Evolutionary conservation across 2,888 invertebrate species (phyloP), one percentile per base, ranked within the genome.

Genomic region (Campoplex nolae): DNA sequence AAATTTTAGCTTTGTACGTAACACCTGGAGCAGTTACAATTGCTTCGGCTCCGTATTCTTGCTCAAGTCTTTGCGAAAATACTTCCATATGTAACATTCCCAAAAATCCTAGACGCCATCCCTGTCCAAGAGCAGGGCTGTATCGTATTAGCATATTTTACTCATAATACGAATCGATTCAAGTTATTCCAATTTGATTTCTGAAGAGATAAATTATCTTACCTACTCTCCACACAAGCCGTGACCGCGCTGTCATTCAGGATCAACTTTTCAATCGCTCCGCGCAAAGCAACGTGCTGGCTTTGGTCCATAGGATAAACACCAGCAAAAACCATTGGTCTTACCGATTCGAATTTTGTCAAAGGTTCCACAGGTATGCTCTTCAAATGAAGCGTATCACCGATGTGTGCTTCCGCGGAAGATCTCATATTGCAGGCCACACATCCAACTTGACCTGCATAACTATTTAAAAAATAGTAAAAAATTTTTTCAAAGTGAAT

Each of bases 371-470:
- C 96, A 0, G 94, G 92, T 7, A 93, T 90, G 78, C 95, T 95
- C 89, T 96, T 95, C 32, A 95, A 93, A 92, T 96, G 95, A 65
- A 97, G 94, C 0, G 98, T 98, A 91, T 98, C 98, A 0, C 98
- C 98, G 81, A 98, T 96, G 83, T 95, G 94, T 1, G 97, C 97
- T 93, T 98, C 97, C 88, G 96, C 95, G 62, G 96, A 96, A 62
- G 96, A 96, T 87, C 97, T 95, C 96, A 98, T 98, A 90, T 97
- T 97, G 91, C 97, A 97, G 3, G 96, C 96, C 85, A 99, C 95
- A 93, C 98, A 97, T 8, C 99, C 99, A 89, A 99, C 98, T 96
- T 99, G 99, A 2, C 99, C 99, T 73, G 99, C 98, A 65, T 95
- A 95, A 90, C 96, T 96, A 89, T 28, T 2, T n/a, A 32, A 32